Evolutionary conservation across 2,888 invertebrate genomes (phyloP).

Genomic region (Drosophila cognata): DNA sequence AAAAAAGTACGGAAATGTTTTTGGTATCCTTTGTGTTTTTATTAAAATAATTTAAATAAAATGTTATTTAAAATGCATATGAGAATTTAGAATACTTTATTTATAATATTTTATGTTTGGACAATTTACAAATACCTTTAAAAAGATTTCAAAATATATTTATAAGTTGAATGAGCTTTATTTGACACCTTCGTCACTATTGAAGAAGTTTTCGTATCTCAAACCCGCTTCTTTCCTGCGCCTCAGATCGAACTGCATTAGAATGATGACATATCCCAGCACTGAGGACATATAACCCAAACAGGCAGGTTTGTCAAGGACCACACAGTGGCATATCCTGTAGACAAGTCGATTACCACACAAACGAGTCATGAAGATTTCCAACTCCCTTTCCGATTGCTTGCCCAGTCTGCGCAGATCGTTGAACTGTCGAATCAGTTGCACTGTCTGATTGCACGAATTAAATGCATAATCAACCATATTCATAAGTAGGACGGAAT

Average conservation of each 20-base stretch:
- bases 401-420: slow-evolving; percentile 20
- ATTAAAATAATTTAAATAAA: neutral
- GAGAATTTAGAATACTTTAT: neutral
- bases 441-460: slow-evolving; percentile 54
- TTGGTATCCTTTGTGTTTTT: neutral
- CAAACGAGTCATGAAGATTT: slow-evolving; percentile 36
- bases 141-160: neutral
- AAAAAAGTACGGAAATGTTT: neutral
- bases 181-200: neutral
- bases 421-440: slow-evolving; percentile 52
- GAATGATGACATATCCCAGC: slow-evolving; percentile 52
- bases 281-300: slow-evolving; percentile 51
- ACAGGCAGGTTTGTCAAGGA: slow-evolving; percentile 51
- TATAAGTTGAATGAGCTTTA: neutral
- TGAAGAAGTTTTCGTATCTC: neutral
- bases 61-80: neutral
- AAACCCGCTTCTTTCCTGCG: neutral
- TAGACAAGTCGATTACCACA: slow-evolving; percentile 47
- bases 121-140: neutral
- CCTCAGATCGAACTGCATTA: slow-evolving; percentile 71
- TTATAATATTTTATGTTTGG: neutral
- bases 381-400: slow-evolving; percentile 48
- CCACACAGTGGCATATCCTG: slow-evolving; percentile 42
- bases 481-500: slow-evolving; percentile 38
- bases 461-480: slow-evolving; percentile 48